Base-by-base conservation (phyloP, 2,888 invertebrate genomes). In the Zonitis immaculata region DNA sequence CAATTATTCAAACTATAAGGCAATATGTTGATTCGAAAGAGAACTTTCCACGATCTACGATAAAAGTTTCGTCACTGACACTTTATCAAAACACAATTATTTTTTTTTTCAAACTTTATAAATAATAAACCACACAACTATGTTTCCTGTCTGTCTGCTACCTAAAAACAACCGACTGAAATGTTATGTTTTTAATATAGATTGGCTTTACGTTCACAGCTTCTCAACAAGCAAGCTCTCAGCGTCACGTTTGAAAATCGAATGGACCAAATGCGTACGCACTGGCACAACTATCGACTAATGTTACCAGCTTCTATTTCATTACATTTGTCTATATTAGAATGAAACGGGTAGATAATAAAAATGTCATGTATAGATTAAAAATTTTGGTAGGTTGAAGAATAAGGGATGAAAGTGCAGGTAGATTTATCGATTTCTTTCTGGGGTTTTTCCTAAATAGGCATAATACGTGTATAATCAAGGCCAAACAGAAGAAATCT, bases 211-310 rank as follows among this genome's bases (percentile, higher is more conserved):
- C n/a, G n/a, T n/a, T 45, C 53, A 45, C 53, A 49, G 49, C 53
- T 44, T 49, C 53, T 22, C 22, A 22, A 22, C 5, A 43, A 49
- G 30, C 49, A 8, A 11, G 22, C 27, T 30, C 35, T 16, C 35
- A 16, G n/a, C 14, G 22, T 14, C 8, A 8, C 16, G 14, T 6
- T 9, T 14, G 1, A 12, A 32, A 32, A 32, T 27, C 39, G 42
- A 26, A 46, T 49, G 53, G 53, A 53, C 53, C 53, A 49, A 35
- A 39, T 53, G 53, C 49, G 53, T 49, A 22, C 5, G 49, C 53
- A 45, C 45, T 44, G 48, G 26, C 18, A 7, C 11, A 30, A 44
- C 26, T 49, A 49, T 49, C 18, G 39, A 39, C 39, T 39, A 39
- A 39, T 18, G 18, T 39, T 18, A 39, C 18, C 18, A 39, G 18